Evolutionary conservation across 2,113 vertebrate species (phyloP).

Genomic region (Neotoma lepida): DNA sequence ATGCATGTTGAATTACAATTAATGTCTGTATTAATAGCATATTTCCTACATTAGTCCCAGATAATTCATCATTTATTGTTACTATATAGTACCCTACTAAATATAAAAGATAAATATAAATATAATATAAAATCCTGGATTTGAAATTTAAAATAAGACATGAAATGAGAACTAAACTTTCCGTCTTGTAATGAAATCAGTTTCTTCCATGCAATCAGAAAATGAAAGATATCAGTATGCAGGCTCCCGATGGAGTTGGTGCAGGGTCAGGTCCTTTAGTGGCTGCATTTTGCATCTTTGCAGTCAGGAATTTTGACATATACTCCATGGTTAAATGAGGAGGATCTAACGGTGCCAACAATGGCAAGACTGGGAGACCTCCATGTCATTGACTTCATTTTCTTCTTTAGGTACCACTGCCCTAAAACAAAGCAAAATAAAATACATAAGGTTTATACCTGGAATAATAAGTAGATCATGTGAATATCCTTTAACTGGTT

Average conservation of each 20-base stretch:
- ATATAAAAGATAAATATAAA: too few relatives aligned
- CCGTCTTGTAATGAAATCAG: not conserved
- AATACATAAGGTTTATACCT: not conserved
- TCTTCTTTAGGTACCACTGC: not conserved
- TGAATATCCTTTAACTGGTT: not conserved
- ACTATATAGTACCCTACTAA: not conserved
- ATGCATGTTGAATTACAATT: not conserved
- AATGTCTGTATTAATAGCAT: not conserved
- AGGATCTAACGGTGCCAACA: fast-evolving
- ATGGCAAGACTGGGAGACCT: not conserved
- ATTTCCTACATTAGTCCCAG: not conserved
- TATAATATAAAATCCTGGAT: too few relatives aligned
- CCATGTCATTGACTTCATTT: not conserved
- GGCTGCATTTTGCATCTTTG: not conserved
- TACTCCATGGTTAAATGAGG: not conserved
- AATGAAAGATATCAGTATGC: not conserved
- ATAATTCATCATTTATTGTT: not conserved
- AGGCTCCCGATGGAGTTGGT: not conserved
- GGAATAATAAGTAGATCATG: not conserved
- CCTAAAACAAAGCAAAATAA: not conserved
- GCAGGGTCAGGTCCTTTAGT: not conserved
- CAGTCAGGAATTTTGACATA: not conserved
- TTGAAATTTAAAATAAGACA: not conserved
- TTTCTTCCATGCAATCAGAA: not conserved
- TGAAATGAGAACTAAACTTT: not conserved